Base-by-base conservation (phyloP, 2,888 invertebrate genomes). In the Acrobasis consociella region DNA sequence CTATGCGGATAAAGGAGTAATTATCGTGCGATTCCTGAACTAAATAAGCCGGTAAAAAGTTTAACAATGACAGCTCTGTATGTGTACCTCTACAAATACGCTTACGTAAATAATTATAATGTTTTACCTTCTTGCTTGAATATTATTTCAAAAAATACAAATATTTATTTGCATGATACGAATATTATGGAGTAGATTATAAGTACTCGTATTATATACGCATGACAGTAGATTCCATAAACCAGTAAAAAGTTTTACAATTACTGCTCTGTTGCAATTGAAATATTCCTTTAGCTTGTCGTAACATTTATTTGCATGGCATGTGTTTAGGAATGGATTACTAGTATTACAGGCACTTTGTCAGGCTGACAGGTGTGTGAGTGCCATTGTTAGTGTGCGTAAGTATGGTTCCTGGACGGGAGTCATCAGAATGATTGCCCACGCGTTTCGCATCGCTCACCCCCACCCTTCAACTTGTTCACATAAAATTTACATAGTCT, bases 361-460 rank as follows among this genome's bases (percentile, higher is more conserved):
- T 60, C 61, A 60, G 64, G 65, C 64, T 62, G 50, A 65, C 39
- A 69, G 62, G 62, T 56, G 42, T 65, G 61, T 60, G 66, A 58
- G 62, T 70, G 63, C 69, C 67, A 72, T 70, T 65, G 68, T 65
- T 66, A 55, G 73, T 79, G 83, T 82, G 79, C 73, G 83, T 77
- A 76, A 82, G 85, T 89, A 85, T 89, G 86, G 85, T 82, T 86
- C 83, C 78, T 84, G 90, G 87, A 89, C 89, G 75, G 80, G 88
- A 85, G 90, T 86, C 82, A 87, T 90, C 89, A 88, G 82, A 77
- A 87, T 83, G 90, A 88, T 86, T 89, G 89, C 88, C 88, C 88
- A 90, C 91, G 91, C 91, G 91, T 92, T 86, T 86, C 92, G 91
- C 92, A 90, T 90, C 90, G 85, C 82, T 89, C 89, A 80, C 88